A percentile compares a stretch with the other conserved stretches of the same genome.
phyloP scores from a whole-genome alignment of 1,140 invertebrate genomes.

The Aethina tumida region DNA sequence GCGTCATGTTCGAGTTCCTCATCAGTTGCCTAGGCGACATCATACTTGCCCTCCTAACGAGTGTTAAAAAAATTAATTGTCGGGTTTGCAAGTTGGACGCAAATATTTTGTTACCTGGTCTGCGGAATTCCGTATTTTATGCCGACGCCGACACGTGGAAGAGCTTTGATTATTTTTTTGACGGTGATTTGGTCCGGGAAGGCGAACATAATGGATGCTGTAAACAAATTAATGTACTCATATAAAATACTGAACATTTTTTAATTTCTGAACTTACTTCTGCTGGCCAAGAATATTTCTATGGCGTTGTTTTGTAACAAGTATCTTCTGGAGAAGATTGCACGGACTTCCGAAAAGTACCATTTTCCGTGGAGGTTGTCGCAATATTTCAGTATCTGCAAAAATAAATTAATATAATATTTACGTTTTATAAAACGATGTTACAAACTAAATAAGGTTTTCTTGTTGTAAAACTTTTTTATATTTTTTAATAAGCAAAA shows the following conservation, averaged over 20 bases:
- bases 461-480: too few species aligned
- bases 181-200: conserved; percentile 94
- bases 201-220: conserved; percentile 97
- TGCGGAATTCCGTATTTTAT: conserved; percentile 99
- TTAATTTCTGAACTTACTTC: conserved; percentile 66
- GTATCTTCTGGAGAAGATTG: conserved; percentile 94
- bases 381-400: conserved; percentile 90
- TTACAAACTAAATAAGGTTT: too few species aligned
- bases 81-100: too few species aligned
- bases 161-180: conserved; percentile 95
- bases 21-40: conserved; percentile 97
- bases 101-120: conserved; percentile 73
- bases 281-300: conserved; percentile 96
- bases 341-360: conserved; percentile 98
- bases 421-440: neutral
- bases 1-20: conserved; percentile 98
- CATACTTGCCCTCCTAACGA: conserved; percentile 86
- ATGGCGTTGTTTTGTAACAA: conserved; percentile 94
- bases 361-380: conserved; percentile 97
- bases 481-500: too few species aligned
- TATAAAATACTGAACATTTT: too few species aligned
- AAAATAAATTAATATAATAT: conserved; percentile 20
- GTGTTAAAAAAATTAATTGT: too few species aligned
- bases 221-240: conserved; percentile 32
- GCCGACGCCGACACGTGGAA: conserved; percentile 96